Conservation (phyloP, 2,797 vertebrate species). For the Amblyraja radiata region DNA sequence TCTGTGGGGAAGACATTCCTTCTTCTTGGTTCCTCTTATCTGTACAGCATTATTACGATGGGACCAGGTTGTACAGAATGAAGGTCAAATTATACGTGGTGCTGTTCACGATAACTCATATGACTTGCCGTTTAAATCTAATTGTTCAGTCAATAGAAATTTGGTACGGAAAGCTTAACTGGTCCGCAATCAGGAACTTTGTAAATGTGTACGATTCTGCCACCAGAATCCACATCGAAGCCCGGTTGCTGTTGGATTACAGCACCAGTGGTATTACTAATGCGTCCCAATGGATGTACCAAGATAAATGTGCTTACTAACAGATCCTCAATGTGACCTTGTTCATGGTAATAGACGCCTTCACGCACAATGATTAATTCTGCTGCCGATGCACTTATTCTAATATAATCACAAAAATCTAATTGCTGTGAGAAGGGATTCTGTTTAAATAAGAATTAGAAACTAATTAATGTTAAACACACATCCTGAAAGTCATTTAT, state of each 20-base stretch:
- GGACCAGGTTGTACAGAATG: background rate
- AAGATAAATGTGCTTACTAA: slow-evolving; percentile 8
- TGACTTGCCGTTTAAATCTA: too few relatives aligned
- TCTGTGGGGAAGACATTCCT: background rate
- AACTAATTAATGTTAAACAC: background rate
- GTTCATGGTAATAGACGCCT: background rate
- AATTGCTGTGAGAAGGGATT: background rate
- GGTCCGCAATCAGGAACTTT: too few relatives aligned
- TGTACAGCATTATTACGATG: background rate
- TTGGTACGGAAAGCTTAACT: too few relatives aligned
- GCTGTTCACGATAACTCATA: too few relatives aligned
- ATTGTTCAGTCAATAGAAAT: too few relatives aligned
- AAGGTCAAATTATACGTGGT: background rate
- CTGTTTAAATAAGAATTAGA: slow-evolving; percentile 18
- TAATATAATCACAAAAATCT: background rate
- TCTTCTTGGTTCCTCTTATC: background rate
- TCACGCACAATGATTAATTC: background rate
- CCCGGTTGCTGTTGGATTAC: background rate
- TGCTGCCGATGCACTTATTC: background rate
- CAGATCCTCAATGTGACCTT: background rate
- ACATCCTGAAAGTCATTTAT: slow-evolving; percentile 19
- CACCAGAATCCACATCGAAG: too few relatives aligned
- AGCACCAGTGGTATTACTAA: background rate
- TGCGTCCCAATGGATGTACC: background rate
- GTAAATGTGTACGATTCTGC: too few relatives aligned